These are phyloP conservation scores for Conops quadrifasciatus DNA, from an alignment of 2,888 invertebrate genomes.

Conservation along the genomic window DNA sequence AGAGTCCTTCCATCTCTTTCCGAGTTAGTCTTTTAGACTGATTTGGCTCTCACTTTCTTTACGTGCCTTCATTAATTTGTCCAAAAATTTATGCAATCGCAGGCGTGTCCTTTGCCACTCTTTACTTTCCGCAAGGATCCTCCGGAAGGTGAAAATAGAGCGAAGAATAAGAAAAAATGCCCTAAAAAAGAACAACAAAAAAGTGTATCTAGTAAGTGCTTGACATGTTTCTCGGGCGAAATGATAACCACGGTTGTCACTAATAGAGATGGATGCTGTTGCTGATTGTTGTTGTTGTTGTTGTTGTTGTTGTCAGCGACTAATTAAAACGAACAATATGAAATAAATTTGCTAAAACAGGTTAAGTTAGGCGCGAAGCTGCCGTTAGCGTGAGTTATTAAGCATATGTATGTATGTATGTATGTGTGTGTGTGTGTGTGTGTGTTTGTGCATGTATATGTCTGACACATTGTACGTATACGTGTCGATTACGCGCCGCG, in stretches of 20 bases:
- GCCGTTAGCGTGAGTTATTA: constrained; percentile 52
- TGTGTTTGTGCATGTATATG: background rate
- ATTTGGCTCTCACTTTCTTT: background rate
- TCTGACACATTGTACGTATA: background rate
- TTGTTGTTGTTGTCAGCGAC: constrained; percentile 43
- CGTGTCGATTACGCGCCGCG: constrained; percentile 19
- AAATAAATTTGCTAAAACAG: constrained; percentile 64
- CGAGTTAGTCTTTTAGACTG: no score
- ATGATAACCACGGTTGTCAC: background rate
- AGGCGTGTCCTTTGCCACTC: constrained; percentile 22
- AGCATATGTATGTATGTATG: constrained; percentile 37
- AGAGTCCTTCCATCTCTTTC: background rate
- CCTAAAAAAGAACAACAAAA: background rate
- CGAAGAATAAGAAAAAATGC: background rate
- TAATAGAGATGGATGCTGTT: background rate
- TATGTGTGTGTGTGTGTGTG: background rate
- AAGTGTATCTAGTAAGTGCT: background rate
- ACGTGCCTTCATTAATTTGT: background rate
- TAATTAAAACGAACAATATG: constrained; percentile 64
- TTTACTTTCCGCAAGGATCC: background rate
- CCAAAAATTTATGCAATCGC: constrained; percentile 23
- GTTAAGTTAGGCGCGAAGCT: constrained; percentile 61
- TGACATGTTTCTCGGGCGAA: constrained; percentile 2
- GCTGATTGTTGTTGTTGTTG: constrained; percentile 18
- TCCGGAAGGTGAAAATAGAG: background rate